Evolutionary conservation across 2,888 invertebrate species (phyloP), one percentile per base, ranked within the genome.

Genomic region (Xestia c-nigrum): DNA sequence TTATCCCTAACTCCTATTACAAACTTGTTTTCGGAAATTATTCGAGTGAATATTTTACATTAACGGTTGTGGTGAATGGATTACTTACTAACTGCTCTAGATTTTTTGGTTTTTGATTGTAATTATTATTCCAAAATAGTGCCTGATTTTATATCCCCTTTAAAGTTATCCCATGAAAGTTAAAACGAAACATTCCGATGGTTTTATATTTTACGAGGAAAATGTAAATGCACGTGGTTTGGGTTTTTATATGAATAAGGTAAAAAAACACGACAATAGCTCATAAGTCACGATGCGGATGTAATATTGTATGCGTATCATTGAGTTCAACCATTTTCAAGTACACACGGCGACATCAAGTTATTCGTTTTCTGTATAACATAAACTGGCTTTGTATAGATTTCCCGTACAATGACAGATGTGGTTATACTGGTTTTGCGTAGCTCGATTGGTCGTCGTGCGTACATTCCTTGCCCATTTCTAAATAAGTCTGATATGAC

Each of bases 61-160:
- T 80, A 76, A 80, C 38, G 72, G 78, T 82, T 85, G 78, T 78
- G 83, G 72, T 87, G 80, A 78, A 66, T 74, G 79, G 65, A 76
- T 40, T 84, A 31, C 14, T 72, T 76, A 88, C 80, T 88, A 88
- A 87, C 84, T 68, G 38, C 66, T 55, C 21, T 68, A 24, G 31
- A 70, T 52, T 66, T 50, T 76, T 67, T 57, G 21, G 55, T 61
- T 52, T 47, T 52, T 59, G 4, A 16, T 57, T 63, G 43, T 55
- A 6, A 67, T 70, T n/a, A 50, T 46, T 50, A 10, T 52, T 43
- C 7, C 14, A 40, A 66, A 67, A 43, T 24, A 67, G 9, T 47
- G 43, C 47, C 38, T 74, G 38, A 57, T 21, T 55, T 61, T 24
- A 38, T 24, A 21, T 21, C 46, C 70, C 10, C 40, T 21, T 66